phyloP scores from a whole-genome alignment of 2,888 invertebrate genomes.

The Papilio protenor region DNA sequence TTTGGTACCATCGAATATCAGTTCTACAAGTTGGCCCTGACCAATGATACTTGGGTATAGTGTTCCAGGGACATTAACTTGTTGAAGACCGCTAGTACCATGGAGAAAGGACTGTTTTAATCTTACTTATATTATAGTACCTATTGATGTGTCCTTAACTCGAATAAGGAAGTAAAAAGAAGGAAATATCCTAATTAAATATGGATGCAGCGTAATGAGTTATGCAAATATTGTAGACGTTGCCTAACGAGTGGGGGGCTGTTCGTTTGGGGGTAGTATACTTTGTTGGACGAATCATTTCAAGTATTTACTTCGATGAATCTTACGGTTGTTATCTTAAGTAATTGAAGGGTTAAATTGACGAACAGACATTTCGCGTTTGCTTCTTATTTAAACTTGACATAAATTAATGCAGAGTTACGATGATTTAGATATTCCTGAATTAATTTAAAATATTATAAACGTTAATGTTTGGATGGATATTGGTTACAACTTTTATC shows the following conservation, averaged over 20 bases:
- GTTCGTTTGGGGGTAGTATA: constrained; percentile 51
- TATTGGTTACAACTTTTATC: too few species aligned
- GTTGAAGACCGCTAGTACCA: neutral
- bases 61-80: neutral
- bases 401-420: neutral
- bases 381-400: constrained; percentile 31
- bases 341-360: constrained; percentile 63
- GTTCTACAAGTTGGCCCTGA: neutral
- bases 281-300: constrained; percentile 45
- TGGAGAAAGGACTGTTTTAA: neutral
- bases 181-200: constrained; percentile 82
- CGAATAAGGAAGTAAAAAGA: constrained; percentile 58
- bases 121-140: neutral
- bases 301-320: constrained; percentile 49
- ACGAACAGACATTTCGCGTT: constrained; percentile 58
- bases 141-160: constrained; percentile 21
- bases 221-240: constrained; percentile 54
- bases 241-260: constrained; percentile 46
- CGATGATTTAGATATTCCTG: neutral
- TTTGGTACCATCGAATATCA: neutral
- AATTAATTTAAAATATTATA: too few species aligned
- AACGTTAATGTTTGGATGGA: too few species aligned
- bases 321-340: constrained; percentile 46
- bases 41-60: neutral
- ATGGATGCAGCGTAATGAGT: constrained; percentile 82